Evolutionary conservation across 2,888 invertebrate species (phyloP), one percentile per base, ranked within the genome.

Genomic region (Ochlodes sylvanus): DNA sequence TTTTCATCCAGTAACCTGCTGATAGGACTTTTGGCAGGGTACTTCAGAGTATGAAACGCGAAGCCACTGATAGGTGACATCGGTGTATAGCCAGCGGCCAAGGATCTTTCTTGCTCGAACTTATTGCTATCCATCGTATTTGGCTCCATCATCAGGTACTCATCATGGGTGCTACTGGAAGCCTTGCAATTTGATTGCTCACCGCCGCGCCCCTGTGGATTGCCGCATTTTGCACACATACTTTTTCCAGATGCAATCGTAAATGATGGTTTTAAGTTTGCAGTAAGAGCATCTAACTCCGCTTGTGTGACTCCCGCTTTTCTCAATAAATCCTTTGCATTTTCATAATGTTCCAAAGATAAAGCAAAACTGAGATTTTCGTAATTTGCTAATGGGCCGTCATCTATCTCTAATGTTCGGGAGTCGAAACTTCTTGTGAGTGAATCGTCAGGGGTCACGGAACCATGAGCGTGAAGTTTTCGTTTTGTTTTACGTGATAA

Each of bases 341-440:
- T 97, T 84, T 97, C 97, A 80, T 97, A 97, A 72, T 96, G 94
- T 77, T 96, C 95, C 34, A 97, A 86, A 0, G 97, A 97, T 75
- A 97, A 94, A 66, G 96, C 96, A 84, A 97, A 97, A 79, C 96
- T 96, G 75, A 97, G 94, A 79, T 96, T 96, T 72, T 95, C 96
- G 77, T 96, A 96, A 80, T 96, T 96, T 10, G 94, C 91, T 32
- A 88, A 87, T 14, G 94, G 90, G 1, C 93, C 94, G 71, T 94
- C 93, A 55, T 78, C 77, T 14, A 78, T 63, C 60, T 77, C 75
- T 47, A 74, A 27, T 4, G 69, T 63, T 27, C 62, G 68, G 0
- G 71, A 70, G 54, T 76, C 75, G 1, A 73, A 57, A 50, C 71
- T 73, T 9, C 72, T 68, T 6, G 63, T 72, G 54, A 71, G 70